Evolutionary conservation across 1,140 invertebrate species (phyloP).

Genomic region (Drosophila ficusphila): DNA sequence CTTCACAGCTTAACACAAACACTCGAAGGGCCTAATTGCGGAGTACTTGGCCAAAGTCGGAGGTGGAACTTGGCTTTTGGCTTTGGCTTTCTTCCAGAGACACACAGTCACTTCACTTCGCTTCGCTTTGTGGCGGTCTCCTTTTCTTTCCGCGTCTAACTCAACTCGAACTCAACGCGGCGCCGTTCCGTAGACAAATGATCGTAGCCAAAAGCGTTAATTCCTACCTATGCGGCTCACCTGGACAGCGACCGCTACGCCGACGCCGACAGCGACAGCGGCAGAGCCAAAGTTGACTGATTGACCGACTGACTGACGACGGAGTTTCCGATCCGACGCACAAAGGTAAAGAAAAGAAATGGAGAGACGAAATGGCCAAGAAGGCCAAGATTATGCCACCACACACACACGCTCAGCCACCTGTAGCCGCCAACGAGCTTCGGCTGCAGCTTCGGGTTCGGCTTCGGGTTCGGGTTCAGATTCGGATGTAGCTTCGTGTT

Average conservation of each 20-base stretch:
- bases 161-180: slow-evolving; percentile 76
- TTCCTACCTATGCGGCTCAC: slow-evolving; percentile 68
- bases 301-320: slow-evolving; percentile 65
- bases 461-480: slow-evolving; percentile 5
- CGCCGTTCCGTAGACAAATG: slow-evolving; percentile 83
- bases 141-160: slow-evolving; percentile 65
- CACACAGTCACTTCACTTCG: slow-evolving; percentile 29
- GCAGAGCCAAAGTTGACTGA: slow-evolving; percentile 57
- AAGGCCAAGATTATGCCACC: slow-evolving; percentile 81
- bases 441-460: slow-evolving; percentile 18
- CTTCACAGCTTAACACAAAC: slow-evolving; percentile 74
- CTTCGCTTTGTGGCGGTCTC: neutral
- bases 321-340: slow-evolving; percentile 51
- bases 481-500: slow-evolving; percentile 18
- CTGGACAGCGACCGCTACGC: slow-evolving; percentile 4
- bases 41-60: slow-evolving; percentile 42
- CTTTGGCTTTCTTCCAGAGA: slow-evolving; percentile 28
- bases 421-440: slow-evolving; percentile 57
- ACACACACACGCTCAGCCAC: slow-evolving; percentile 37
- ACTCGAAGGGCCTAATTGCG: slow-evolving; percentile 60
- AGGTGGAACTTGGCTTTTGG: slow-evolving; percentile 21
- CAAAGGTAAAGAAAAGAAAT: slow-evolving; percentile 67
- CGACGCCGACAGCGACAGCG: slow-evolving; percentile 15
- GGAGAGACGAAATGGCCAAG: slow-evolving; percentile 49
- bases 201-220: slow-evolving; percentile 75